Conservation (phyloP, 2,113 vertebrate species). For the Xyliphius kryptos region DNA sequence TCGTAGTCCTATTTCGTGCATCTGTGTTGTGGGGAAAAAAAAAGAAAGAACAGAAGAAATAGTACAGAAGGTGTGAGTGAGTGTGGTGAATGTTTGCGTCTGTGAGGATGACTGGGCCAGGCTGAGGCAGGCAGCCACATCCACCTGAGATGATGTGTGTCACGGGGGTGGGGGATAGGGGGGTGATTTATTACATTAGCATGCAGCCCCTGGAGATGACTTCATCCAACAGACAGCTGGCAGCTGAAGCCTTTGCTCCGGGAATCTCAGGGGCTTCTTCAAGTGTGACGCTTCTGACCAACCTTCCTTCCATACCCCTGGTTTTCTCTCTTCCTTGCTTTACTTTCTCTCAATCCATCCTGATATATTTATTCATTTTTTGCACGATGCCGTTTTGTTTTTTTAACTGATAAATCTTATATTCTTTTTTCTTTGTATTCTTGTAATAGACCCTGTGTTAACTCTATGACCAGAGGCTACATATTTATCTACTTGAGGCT, state of each 20-base stretch:
- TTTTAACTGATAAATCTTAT: no score
- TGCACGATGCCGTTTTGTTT: no score
- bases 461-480: no score
- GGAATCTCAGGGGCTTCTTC: slow-evolving; percentile 43
- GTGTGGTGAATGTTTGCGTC: slow-evolving; percentile 9
- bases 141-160: slow-evolving; percentile 49
- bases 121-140: slow-evolving; percentile 32
- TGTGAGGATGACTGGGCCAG: slow-evolving; percentile 31
- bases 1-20: not conserved
- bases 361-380: no score
- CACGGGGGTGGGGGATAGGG: no score
- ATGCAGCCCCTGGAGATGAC: slow-evolving; percentile 51
- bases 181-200: slow-evolving; percentile 57
- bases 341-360: not conserved
- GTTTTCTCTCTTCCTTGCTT: slow-evolving; percentile 14
- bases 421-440: no score
- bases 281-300: slow-evolving; percentile 48
- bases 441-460: no score
- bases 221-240: slow-evolving; percentile 57
- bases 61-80: not conserved
- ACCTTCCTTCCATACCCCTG: slow-evolving; percentile 26
- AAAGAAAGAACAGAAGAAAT: no score
- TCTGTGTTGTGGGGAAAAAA: not conserved
- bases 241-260: slow-evolving; percentile 46
- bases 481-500: no score